Evolutionary conservation across 2,113 vertebrate genomes (phyloP).

Genomic region (Triplophysa rosa): DNA sequence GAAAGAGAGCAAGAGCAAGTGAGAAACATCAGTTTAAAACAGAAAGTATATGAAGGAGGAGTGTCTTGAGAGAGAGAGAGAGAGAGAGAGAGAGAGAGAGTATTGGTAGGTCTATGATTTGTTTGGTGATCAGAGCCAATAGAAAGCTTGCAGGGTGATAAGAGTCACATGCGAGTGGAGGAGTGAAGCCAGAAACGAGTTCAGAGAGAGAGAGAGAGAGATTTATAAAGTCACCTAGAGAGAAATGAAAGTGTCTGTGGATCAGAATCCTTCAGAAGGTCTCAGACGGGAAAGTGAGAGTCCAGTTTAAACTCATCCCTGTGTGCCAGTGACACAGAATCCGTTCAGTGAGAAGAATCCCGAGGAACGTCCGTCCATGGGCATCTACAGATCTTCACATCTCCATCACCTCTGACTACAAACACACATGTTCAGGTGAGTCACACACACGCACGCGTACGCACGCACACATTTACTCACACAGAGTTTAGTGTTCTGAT

Average conservation of each 20-base stretch:
- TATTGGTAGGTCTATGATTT: conserved; percentile 63
- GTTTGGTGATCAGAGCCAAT: conserved; percentile 78
- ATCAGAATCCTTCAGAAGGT: neutral
- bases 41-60: neutral
- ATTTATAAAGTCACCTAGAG: conserved; percentile 1
- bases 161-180: conserved; percentile 70
- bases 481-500: too few species aligned
- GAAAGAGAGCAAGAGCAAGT: too few species aligned
- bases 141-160: conserved; percentile 68
- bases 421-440: neutral
- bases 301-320: neutral
- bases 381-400: conserved; percentile 29
- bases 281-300: too few species aligned
- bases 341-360: neutral
- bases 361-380: conserved; percentile 35
- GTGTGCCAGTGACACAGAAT: conserved; percentile 4
- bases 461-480: too few species aligned
- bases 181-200: conserved; percentile 66
- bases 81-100: neutral
- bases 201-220: conserved; percentile 29
- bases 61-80: neutral
- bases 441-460: too few species aligned
- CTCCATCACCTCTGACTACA: conserved; percentile 17
- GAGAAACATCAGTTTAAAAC: neutral
- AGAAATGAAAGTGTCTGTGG: neutral